Conservation (phyloP, 1,140 invertebrate genomes). For the Nasonia longicornis region DNA sequence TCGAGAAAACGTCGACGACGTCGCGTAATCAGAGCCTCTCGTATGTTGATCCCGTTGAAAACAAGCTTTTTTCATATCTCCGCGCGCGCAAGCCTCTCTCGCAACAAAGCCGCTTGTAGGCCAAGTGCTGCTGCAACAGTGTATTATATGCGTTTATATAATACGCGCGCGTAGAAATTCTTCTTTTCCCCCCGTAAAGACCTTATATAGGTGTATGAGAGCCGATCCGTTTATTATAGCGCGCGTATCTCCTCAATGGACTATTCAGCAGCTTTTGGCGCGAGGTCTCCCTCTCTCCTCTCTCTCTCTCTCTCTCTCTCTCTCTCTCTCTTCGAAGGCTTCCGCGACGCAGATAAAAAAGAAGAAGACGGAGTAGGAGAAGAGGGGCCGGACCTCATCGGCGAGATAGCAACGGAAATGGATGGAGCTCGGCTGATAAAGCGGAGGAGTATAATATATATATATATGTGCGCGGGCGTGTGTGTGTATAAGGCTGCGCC, state of each 20-base stretch:
- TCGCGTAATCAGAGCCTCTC: slow-evolving; percentile 22
- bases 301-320: no score
- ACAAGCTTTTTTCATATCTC: neutral
- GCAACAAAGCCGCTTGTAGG: neutral
- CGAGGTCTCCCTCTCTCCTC: neutral
- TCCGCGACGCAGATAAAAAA: neutral
- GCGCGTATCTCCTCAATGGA: slow-evolving; percentile 48
- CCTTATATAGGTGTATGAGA: neutral
- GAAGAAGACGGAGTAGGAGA: neutral
- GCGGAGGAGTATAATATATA: slow-evolving; percentile 9
- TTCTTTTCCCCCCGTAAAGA: neutral
- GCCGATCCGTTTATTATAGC: slow-evolving; percentile 48
- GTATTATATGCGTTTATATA: neutral
- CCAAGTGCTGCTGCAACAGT: neutral
- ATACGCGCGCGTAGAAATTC: neutral
- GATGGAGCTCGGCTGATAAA: slow-evolving; percentile 30
- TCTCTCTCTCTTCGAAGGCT: neutral
- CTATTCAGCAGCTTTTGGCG: slow-evolving; percentile 43
- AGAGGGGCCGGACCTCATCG: neutral
- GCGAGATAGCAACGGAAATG: slow-evolving; percentile 27
- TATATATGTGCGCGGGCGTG: neutral
- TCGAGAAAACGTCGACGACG: neutral
- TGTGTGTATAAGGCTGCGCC: neutral
- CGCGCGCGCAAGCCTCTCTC: no score
- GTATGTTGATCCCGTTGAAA: neutral